Conservation (phyloP, 2,888 invertebrate genomes). For the Papilio elwesi region DNA sequence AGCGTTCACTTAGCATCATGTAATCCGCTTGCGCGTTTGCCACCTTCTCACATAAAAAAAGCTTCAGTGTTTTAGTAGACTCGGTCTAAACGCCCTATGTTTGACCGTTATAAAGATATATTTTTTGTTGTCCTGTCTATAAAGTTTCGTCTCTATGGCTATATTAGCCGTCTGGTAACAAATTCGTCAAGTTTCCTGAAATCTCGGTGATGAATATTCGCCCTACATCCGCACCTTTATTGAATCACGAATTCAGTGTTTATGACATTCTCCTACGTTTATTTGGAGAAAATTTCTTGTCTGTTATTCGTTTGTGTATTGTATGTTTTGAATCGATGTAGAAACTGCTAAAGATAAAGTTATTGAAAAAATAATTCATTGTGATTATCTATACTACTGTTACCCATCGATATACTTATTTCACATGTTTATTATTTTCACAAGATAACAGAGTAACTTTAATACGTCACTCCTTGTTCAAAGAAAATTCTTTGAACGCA, state of each 20-base stretch:
- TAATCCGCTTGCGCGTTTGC: no score
- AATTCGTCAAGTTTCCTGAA: conserved; percentile 62
- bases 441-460: no score
- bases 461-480: no score
- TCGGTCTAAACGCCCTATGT: no score
- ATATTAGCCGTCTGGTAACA: conserved; percentile 73
- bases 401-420: neutral
- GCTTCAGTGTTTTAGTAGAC: no score
- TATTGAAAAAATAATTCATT: conserved; percentile 19
- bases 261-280: conserved; percentile 34
- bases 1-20: no score
- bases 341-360: neutral
- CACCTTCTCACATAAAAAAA: no score
- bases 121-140: conserved; percentile 23
- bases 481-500: no score
- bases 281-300: conserved; percentile 52
- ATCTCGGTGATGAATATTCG: conserved; percentile 61
- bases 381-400: neutral
- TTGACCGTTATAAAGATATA: no score
- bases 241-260: conserved; percentile 46
- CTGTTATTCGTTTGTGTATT: conserved; percentile 46
- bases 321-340: conserved; percentile 7
- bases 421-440: no score
- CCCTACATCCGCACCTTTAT: conserved; percentile 49
- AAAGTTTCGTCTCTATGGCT: conserved; percentile 60